Evolutionary conservation across 2,888 invertebrate species (phyloP).

Genomic region (Argyresthia albistria): DNA sequence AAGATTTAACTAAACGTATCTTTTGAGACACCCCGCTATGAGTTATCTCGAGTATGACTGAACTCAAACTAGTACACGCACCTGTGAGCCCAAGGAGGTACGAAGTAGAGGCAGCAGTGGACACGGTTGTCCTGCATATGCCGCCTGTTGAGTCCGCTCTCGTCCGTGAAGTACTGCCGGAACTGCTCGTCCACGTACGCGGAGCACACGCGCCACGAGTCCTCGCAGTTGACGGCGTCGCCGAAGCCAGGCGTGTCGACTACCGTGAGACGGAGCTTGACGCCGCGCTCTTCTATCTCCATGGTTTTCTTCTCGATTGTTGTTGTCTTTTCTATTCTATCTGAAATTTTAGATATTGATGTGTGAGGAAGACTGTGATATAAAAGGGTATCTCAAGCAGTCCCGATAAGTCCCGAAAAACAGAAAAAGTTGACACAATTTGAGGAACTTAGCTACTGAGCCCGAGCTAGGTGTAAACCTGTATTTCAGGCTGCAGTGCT

Average conservation of each 20-base stretch:
- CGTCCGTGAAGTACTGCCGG: constrained; percentile 88
- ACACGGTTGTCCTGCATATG: constrained; percentile 97
- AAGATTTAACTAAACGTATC: no score
- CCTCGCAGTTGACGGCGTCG: constrained; percentile 93
- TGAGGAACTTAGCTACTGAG: no score
- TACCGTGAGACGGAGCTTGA: constrained; percentile 90
- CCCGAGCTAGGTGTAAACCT: no score
- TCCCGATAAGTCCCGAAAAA: no score
- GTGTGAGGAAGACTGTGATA: no score
- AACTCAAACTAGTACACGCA: constrained; percentile 34
- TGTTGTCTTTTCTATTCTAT: constrained; percentile 79
- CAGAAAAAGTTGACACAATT: no score
- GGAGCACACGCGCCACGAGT: constrained; percentile 93
- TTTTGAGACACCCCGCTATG: no score
- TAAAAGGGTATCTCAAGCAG: no score
- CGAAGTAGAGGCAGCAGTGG: constrained; percentile 96
- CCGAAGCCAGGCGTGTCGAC: constrained; percentile 98
- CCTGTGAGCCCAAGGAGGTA: constrained; percentile 97
- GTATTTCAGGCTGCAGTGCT: no score
- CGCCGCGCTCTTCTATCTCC: constrained; percentile 96
- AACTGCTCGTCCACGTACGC: constrained; percentile 95
- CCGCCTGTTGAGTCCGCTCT: constrained; percentile 94
- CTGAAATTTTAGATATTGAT: constrained; percentile 33
- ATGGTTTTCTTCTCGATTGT: constrained; percentile 85
- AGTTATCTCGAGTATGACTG: no score